Base-by-base conservation (phyloP, 2,113 vertebrate species). In the Sceloporus undulatus region DNA sequence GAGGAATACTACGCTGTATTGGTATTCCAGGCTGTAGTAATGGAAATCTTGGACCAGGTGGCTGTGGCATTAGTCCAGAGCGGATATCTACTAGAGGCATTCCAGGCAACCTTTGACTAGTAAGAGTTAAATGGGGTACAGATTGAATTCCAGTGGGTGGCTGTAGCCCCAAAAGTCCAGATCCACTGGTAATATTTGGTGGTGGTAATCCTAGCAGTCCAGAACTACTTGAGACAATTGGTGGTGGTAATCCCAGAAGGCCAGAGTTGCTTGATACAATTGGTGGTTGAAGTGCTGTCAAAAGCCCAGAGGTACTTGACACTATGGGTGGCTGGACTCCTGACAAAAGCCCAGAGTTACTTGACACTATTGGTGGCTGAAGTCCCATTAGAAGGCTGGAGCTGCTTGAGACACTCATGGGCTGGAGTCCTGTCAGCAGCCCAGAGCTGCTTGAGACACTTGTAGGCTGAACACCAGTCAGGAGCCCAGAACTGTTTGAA, bases 141-240 rank as follows among this genome's bases (percentile, higher is more conserved):
- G 96, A 97, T 87, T 98, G 98, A 94, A 97, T 92, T 9, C 98
- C 97, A 89, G 97, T 95, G 85, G 98, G 98, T 94, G 90, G 98
- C 87, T 99, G 98, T 96, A 99, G 97, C 89, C 98, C 98, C 91
- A 99, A 90, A 87, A 99, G 98, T 95, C 98, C 98, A 92, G 97
- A 87, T 86, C 97, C 96, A 91, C 84, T 96, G 84, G 96, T 94
- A 92, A 97, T 92, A 95, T 95, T 96, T 91, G 97, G 97, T 94
- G 97, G 97, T 84, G 97, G 97, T 87, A 96, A 92, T 92, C 96
- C 96, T 85, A 99, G 96, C 79, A 99, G 98, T 95, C 98, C 98
- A 88, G 97, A 95, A 92, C 88, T 97, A 90, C 91, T 97, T 75
- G 96, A 96, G 85, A 97, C 94, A 79, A 92, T 97, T 71, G 97